Evolutionary conservation across 2,888 invertebrate genomes (phyloP), one percentile per base, ranked within the genome.

Genomic region (Chrysina gloriosa): DNA sequence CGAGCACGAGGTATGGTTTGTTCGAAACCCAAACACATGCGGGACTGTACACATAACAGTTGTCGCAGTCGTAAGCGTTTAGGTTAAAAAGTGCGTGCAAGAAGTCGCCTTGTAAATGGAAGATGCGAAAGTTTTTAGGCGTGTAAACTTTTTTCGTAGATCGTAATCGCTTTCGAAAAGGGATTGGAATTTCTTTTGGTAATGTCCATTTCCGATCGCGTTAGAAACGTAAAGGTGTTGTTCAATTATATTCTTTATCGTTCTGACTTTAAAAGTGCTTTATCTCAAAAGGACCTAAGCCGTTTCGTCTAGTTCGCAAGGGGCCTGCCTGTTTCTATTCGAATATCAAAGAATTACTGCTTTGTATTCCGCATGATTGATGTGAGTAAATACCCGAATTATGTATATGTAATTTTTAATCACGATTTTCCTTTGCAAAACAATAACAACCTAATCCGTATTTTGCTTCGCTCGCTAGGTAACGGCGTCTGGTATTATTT

Each of bases 11-110:
- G 56, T 36, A 50, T 39, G 39, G 36, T 39, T n/a, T 39, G 50
- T 25, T 50, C 19, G 56, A 39, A 36, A 56, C 56, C 19, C 56
- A 56, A 50, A 56, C 56, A 52, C 52, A 56, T 56, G 56, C 56
- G 25, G 39, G 36, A 56, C 23, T 23, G 39, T 56, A 56, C 23
- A 36, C 52, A 52, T 25, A 36, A 21, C 36, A 36, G 56, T 56
- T 23, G 56, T 36, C 11, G n/a, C n/a, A n/a, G n/a, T n/a, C 21
- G 56, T 56, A 39, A 56, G 23, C 36, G 36, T 36, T 16, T 23
- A 56, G 52, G 52, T 19, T 5, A 52, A 52, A 52, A 52, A 14
- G 16, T 25, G 21, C n/a, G 9, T 48, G 48, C n/a, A 36, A 36
- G 14, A 36, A 36, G 11, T 36, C 11, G 9, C 5, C 36, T 36